Base-by-base conservation (phyloP, 2,797 vertebrate genomes). In the Halcyon badia region DNA sequence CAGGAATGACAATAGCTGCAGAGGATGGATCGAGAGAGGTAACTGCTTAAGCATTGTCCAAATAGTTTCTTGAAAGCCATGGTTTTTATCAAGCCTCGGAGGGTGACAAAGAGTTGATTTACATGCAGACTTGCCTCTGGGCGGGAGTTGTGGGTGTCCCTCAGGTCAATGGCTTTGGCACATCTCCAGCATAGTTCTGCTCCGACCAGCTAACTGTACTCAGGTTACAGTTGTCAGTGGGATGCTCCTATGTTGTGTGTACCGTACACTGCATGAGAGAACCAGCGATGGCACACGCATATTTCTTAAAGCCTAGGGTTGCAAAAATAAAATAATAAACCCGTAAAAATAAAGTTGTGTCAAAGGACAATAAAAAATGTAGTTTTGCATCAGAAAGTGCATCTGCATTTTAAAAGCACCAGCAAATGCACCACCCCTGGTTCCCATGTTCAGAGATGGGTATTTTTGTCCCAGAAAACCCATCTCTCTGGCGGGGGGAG, bases 131-230 rank as follows among this genome's bases (percentile, higher is more conserved):
- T 83, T 81, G 90, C 88, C 92, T 88, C 31, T n/a, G 11, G 95
- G 93, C 81, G 56, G 66, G 28, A 41, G 24, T 24, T 87, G 64
- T 18, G 56, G 39, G 4, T 83, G 56, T 93, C 52, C 28, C 83
- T 87, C 92, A 87, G 81, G 89, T 94, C 81, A 95, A 89, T 92
- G 81, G 56, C 83, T 79, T 65, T 89, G 88, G 83, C 86, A 94
- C 24, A 76, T 83, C 70, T 39, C 62, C 84, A 62, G 62, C 14
- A 18, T 24, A 49, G 62, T 69, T 88, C 42, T 26, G 14, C 22
- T 44, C 70, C 33, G 77, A 6, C 41, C 37, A n/a, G 61, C 84
- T 64, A 83, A 8, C 22, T 6, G 1, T 24, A 73, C 82, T 91
- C 76, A 33, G 82, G 52, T 92, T 95, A 77, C 87, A 39, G 31